Evolutionary conservation across 2,888 invertebrate species (phyloP).

Genomic region (Stenodema calcarata): DNA sequence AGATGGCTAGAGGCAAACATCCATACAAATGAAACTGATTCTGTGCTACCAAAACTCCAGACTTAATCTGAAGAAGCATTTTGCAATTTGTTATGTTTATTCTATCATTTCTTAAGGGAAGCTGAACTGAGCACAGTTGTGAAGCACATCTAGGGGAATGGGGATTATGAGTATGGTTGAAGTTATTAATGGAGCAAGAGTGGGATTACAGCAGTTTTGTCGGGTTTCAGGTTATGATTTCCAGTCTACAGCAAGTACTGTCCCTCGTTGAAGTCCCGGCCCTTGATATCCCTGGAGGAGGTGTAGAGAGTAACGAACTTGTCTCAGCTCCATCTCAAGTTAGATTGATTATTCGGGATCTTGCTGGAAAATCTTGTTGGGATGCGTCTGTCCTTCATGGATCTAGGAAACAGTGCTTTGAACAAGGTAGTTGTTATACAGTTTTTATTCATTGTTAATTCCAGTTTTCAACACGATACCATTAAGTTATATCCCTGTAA

Average conservation of each 20-base stretch:
- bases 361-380: slow-evolving; percentile 95
- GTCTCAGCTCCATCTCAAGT: slow-evolving; percentile 83
- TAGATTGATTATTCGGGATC: slow-evolving; percentile 84
- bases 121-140: no score
- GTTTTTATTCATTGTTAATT: background rate
- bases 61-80: no score
- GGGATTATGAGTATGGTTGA: no score
- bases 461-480: background rate
- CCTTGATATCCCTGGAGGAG: slow-evolving; percentile 79
- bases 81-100: no score
- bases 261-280: slow-evolving; percentile 90
- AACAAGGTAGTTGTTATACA: slow-evolving; percentile 30
- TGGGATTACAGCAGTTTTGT: no score
- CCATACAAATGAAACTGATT: no score
- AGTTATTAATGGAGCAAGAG: no score
- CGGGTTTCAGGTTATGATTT: slow-evolving; percentile 76
- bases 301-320: slow-evolving; percentile 74
- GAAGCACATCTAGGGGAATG: no score
- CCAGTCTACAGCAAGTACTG: slow-evolving; percentile 81
- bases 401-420: slow-evolving; percentile 65
- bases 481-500: background rate
- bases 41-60: no score
- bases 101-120: no score
- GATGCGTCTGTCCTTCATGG: slow-evolving; percentile 90
- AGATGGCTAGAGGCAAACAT: no score